Evolutionary conservation across 2,113 vertebrate species (phyloP).

Genomic region (Xerus inauris): DNA sequence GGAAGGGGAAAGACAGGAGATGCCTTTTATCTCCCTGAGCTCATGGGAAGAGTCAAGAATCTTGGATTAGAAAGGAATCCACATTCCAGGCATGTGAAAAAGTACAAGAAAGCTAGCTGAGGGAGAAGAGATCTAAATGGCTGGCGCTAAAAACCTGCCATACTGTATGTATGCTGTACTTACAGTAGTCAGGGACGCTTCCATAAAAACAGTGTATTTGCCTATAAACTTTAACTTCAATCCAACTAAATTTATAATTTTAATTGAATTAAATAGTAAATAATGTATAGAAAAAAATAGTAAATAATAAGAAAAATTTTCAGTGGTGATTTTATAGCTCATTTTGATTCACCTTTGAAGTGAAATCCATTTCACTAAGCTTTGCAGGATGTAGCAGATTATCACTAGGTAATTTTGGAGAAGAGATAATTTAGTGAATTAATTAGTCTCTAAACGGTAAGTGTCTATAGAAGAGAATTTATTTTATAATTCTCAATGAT

Average conservation of each 20-base stretch:
- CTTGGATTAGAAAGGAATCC: background rate
- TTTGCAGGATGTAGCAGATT: background rate
- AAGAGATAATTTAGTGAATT: background rate
- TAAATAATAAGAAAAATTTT: background rate
- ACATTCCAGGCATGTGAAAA: background rate
- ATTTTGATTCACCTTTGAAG: background rate
- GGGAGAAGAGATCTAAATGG: background rate
- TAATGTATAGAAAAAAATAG: background rate
- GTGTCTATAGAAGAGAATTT: background rate
- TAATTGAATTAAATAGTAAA: background rate
- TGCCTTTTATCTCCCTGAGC: background rate
- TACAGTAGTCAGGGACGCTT: background rate
- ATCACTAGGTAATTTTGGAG: constrained; percentile 1
- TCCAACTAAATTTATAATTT: background rate
- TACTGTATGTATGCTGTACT: background rate
- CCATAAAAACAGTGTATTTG: background rate
- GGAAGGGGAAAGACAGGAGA: background rate
- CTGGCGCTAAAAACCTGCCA: background rate
- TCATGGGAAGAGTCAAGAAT: background rate
- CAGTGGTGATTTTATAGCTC: background rate
- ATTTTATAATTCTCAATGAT: constrained; percentile 19
- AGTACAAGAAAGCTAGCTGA: background rate
- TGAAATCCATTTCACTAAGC: background rate
- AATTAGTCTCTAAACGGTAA: background rate
- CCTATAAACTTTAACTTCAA: background rate